These are phyloP conservation scores for Cyprinella venusta DNA, from an alignment of 2,797 vertebrate genomes.

Conservation along the genomic window DNA sequence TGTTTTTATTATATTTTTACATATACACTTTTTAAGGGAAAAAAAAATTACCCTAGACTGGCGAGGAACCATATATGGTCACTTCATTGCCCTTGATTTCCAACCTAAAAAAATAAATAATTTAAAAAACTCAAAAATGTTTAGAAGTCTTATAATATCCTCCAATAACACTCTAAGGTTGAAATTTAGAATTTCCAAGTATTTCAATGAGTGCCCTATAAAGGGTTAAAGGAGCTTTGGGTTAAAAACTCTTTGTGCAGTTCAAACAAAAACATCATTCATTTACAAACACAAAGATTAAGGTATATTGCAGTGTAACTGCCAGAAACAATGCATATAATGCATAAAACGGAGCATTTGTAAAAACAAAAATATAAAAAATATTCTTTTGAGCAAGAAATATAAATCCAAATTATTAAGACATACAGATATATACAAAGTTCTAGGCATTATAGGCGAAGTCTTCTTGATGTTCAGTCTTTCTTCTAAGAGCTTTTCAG, in stretches of 20 bases:
- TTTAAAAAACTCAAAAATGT: too few species aligned
- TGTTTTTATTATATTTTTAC: too few species aligned
- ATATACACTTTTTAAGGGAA: too few species aligned
- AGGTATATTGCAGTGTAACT: constrained; percentile 15
- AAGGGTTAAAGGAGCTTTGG: constrained; percentile 5
- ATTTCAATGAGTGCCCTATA: too few species aligned
- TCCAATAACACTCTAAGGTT: too few species aligned
- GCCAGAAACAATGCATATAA: constrained; percentile 37
- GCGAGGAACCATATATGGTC: too few species aligned
- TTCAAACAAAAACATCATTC: not conserved
- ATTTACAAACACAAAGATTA: not conserved
- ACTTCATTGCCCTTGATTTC: too few species aligned
- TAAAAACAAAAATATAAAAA: constrained; percentile 11
- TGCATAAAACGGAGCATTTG: constrained; percentile 18
- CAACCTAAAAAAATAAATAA: too few species aligned
- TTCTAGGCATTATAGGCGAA: not conserved
- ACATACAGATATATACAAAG: not conserved
- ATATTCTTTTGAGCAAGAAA: not conserved
- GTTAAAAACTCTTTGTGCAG: not conserved
- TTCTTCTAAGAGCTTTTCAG: not conserved
- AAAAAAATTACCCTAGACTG: too few species aligned
- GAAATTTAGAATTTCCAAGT: too few species aligned
- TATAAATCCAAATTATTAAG: not conserved
- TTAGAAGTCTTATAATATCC: too few species aligned
- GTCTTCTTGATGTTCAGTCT: not conserved